Percentiles rank a stretch among this genome's conserved stretches.
phyloP scores from a whole-genome alignment of 2,797 vertebrate genomes.

The Hylomyscus alleni region DNA sequence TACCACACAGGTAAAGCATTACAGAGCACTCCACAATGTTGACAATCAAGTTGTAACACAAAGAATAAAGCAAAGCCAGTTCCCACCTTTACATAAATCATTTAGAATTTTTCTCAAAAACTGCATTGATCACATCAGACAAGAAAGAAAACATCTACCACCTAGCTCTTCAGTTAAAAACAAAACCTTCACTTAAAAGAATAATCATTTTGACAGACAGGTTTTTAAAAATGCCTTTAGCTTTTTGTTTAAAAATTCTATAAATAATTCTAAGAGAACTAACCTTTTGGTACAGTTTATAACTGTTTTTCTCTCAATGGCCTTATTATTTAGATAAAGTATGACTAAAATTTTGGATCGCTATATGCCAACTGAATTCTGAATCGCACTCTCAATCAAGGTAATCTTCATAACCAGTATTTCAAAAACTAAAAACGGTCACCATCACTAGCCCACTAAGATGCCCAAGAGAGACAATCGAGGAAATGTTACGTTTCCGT shows the following conservation, averaged over 20 bases:
- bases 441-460: background rate
- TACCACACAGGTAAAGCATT: background rate
- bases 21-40: background rate
- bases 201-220: conserved; percentile 45
- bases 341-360: background rate
- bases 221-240: background rate
- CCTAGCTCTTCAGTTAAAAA: background rate
- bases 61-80: background rate
- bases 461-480: background rate
- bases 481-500: background rate
- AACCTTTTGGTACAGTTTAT: background rate
- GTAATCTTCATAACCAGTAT: background rate
- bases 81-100: background rate
- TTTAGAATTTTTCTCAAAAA: conserved; percentile 19
- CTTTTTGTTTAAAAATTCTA: conserved; percentile 13
- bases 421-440: background rate
- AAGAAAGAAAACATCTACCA: background rate
- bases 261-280: conserved; percentile 2
- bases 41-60: background rate
- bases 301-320: background rate
- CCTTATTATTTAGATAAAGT: background rate
- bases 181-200: conserved; percentile 12
- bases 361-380: conserved; percentile 11
- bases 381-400: background rate
- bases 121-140: background rate